Conservation (phyloP, 2,888 invertebrate genomes). For the Melanotus villosus region DNA sequence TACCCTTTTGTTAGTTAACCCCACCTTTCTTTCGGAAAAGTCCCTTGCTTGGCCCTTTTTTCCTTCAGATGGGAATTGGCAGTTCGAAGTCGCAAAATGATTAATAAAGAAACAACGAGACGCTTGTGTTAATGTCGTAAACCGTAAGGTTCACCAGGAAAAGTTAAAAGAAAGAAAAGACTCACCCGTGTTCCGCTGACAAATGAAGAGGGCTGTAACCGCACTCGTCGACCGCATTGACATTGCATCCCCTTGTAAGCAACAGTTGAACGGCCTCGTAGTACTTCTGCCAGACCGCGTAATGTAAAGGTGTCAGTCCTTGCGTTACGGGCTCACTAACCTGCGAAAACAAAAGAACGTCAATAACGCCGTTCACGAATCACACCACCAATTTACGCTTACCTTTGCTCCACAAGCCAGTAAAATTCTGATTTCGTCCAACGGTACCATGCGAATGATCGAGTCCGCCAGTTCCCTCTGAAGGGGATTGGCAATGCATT, state of each 20-base stretch:
- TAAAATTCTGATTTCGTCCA: slow-evolving; percentile 89
- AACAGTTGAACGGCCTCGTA: slow-evolving; percentile 85
- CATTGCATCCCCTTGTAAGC: slow-evolving; percentile 85
- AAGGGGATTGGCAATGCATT: slow-evolving; percentile 80
- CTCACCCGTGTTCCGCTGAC: slow-evolving; percentile 87
- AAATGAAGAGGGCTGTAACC: slow-evolving; percentile 93
- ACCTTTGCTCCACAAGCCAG: slow-evolving; percentile 90
- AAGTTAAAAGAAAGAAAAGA: too few species aligned
- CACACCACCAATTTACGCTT: slow-evolving; percentile 37
- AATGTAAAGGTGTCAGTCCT: slow-evolving; percentile 91
- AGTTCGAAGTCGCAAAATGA: too few species aligned
- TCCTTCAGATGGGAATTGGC: too few species aligned
- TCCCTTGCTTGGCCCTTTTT: too few species aligned
- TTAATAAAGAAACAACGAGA: too few species aligned
- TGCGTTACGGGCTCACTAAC: slow-evolving; percentile 86
- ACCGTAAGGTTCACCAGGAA: too few species aligned
- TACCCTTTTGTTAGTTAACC: too few species aligned
- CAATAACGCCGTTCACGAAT: slow-evolving; percentile 33
- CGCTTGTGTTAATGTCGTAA: too few species aligned
- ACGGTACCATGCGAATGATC: slow-evolving; percentile 88
- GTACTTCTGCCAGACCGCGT: slow-evolving; percentile 91
- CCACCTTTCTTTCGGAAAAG: too few species aligned
- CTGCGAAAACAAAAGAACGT: slow-evolving; percentile 58
- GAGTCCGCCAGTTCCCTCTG: slow-evolving; percentile 92
- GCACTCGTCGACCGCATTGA: slow-evolving; percentile 88